phyloP scores from a whole-genome alignment of 2,797 vertebrate species.

The Danio tinwini region DNA sequence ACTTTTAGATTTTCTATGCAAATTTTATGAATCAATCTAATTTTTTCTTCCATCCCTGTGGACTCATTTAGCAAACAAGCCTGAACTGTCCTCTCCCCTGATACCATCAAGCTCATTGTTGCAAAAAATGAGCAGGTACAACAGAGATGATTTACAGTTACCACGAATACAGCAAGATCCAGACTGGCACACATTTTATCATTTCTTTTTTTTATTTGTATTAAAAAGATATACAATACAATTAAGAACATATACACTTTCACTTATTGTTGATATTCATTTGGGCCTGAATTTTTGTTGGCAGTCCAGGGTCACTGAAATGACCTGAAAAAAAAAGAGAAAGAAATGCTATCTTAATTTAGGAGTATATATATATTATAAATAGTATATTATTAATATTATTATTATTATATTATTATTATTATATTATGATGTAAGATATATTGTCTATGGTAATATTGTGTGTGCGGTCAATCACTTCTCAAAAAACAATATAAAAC shows the following conservation, averaged over 20 bases:
- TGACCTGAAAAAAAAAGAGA: slow-evolving; percentile 69
- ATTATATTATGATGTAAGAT: too few relatives aligned
- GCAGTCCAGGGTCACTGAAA: slow-evolving; percentile 73
- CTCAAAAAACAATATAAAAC: too few relatives aligned
- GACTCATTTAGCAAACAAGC: slow-evolving; percentile 48
- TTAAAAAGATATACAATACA: background rate
- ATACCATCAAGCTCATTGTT: slow-evolving; percentile 39
- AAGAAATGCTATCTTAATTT: background rate
- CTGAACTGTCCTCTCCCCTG: slow-evolving; percentile 27
- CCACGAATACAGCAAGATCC: background rate
- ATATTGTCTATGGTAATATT: too few relatives aligned
- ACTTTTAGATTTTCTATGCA: too few relatives aligned
- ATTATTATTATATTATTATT: too few relatives aligned
- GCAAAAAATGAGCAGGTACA: slow-evolving; percentile 24
- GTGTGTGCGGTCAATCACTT: too few relatives aligned
- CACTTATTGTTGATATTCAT: slow-evolving; percentile 52
- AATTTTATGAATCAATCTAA: background rate
- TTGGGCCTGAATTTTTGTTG: slow-evolving; percentile 54
- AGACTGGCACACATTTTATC: slow-evolving; percentile 41
- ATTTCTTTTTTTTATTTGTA: background rate
- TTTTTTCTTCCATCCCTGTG: slow-evolving; percentile 23
- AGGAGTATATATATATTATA: too few relatives aligned
- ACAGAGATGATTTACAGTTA: slow-evolving; percentile 13
- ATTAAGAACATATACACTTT: background rate
- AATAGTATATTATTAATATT: too few relatives aligned